Evolutionary conservation across 2,888 invertebrate genomes (phyloP), one percentile per base, ranked within the genome.

Genomic region (Mellilla xanthometata): DNA sequence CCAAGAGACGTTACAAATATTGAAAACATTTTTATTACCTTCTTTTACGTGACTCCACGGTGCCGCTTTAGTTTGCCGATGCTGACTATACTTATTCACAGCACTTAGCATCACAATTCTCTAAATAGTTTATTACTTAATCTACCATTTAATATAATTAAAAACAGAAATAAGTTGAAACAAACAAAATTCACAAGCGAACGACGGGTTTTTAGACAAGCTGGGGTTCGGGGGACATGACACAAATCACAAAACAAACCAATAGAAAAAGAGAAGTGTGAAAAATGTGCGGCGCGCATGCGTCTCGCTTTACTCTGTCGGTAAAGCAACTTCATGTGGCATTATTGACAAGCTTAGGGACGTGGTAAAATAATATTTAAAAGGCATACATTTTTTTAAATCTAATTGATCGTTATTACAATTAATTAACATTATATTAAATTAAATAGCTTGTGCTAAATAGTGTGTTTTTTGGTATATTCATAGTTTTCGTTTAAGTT

Each of bases 21-120:
- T 82, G 76, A 78, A 81, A 77, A 74, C 55, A 60, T 74, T 80
- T 80, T 81, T 82, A 26, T 31, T 88, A 90, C 90, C 90, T 90
- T 87, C 90, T 84, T 90, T 90, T 90, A 88, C 89, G 87, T 82
- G 90, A 90, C 90, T 90, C 90, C 90, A 90, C 90, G 90, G 87
- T 90, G 90, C 90, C 86, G 90, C 82, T 84, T 90, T 90, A 82
- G 77, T 70, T 83, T 88, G 81, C 88, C 88, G 84, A 79, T 76
- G 80, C 78, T 82, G 79, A 83, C 74, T 88, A 88, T 84, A 84
- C 79, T 85, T 87, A 87, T 73, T 80, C 87, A 87, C 88, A 86
- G 76, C 89, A 89, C 89, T 85, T 89, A 84, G 83, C 89, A 89
- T 89, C 89, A 89, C 89, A 88, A 85, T 84, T 78, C 77, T 72